Conservation (phyloP, 30 jellyfish, hydroid and myxozoan genomes). For the Rhopilema esculentum region DNA sequence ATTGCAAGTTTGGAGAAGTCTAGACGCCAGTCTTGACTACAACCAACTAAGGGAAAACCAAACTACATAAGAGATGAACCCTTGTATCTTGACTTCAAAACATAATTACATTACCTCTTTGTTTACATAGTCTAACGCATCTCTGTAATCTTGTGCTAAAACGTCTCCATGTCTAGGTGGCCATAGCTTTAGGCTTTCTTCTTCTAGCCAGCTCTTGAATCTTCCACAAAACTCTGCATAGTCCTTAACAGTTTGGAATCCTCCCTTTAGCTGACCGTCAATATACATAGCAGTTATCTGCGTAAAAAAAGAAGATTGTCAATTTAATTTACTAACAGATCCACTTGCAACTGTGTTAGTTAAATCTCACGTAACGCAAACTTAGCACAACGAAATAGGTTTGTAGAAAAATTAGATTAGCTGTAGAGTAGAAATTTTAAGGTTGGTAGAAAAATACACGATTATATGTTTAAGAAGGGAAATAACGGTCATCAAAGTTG, state of each 20-base stretch:
- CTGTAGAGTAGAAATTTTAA: too few species aligned
- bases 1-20: too few species aligned
- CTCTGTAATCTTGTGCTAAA: constrained; percentile 92
- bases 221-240: constrained; percentile 95
- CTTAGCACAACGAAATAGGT: neutral
- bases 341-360: too few species aligned
- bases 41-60: too few species aligned
- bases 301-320: neutral
- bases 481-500: neutral
- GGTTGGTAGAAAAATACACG: too few species aligned
- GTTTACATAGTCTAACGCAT: constrained; percentile 89
- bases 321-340: neutral
- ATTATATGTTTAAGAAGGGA: neutral
- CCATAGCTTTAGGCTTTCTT: constrained; percentile 82
- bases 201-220: constrained; percentile 93
- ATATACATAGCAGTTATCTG: constrained; percentile 98
- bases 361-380: neutral
- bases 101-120: constrained; percentile 66
- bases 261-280: constrained; percentile 96
- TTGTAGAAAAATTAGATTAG: too few species aligned
- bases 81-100: too few species aligned
- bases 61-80: too few species aligned
- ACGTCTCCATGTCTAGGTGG: constrained; percentile 95
- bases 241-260: constrained; percentile 94
- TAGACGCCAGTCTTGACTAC: too few species aligned